A percentile compares a stretch with the other conserved stretches of the same genome.
Evolutionary conservation across 2,888 invertebrate genomes (phyloP).

Genomic region (Pseudanteris insignis): DNA sequence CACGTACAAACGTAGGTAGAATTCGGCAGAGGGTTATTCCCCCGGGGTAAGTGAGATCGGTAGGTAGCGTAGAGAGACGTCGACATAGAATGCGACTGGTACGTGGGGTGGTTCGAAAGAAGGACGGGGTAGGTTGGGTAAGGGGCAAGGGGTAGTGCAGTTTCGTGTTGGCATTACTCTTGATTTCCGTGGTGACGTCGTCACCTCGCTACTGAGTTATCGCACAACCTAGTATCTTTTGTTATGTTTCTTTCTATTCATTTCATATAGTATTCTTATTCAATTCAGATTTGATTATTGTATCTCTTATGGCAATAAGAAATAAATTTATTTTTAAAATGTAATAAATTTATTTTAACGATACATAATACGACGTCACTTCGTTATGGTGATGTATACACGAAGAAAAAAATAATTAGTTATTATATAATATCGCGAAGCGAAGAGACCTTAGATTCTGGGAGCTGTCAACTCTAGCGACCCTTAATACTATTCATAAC

Average conservation of each 20-base stretch:
- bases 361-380: no score
- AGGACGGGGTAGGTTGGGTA: constrained; percentile 44
- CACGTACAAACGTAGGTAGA: constrained; percentile 23
- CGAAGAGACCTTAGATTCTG: no score
- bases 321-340: no score
- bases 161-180: constrained; percentile 75
- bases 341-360: no score
- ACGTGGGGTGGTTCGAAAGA: constrained; percentile 34
- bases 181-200: constrained; percentile 71
- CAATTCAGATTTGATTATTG: no score
- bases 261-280: constrained; percentile 19
- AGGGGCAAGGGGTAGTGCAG: constrained; percentile 69
- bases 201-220: constrained; percentile 55
- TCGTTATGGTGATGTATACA: no score
- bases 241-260: constrained; percentile 54
- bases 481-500: no score
- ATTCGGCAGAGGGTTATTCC: constrained; percentile 56
- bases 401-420: no score
- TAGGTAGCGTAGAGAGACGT: constrained; percentile 46
- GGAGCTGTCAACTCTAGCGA: no score
- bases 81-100: no score
- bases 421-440: no score
- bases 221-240: constrained; percentile 53
- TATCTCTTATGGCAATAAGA: no score
- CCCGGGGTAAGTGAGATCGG: constrained; percentile 46